A percentile compares a stretch with the other conserved stretches of the same genome.
phyloP scores from a whole-genome alignment of 2,888 invertebrate species.

The Aelia acuminata region DNA sequence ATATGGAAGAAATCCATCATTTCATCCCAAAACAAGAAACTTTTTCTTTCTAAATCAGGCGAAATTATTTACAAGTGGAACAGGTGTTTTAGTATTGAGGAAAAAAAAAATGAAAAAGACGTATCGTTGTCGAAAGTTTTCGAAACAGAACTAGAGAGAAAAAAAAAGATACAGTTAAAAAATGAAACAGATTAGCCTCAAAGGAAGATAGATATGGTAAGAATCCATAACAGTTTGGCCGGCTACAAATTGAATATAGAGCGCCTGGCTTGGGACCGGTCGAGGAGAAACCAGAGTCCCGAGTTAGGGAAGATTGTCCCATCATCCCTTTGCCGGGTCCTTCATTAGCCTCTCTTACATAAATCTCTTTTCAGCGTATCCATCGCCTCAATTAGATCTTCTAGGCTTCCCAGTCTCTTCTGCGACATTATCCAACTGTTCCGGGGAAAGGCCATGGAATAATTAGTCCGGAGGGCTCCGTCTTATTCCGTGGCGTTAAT shows the following conservation, averaged over 20 bases:
- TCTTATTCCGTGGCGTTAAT: background rate
- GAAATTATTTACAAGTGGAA: background rate
- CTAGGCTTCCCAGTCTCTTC: constrained; percentile 13
- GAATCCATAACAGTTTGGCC: constrained; percentile 43
- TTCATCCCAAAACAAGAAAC: background rate
- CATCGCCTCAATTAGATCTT: constrained; percentile 7
- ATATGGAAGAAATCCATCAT: background rate
- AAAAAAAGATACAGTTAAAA: constrained; percentile 1
- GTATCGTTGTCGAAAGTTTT: constrained; percentile 1
- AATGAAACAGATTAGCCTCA: constrained; percentile 1
- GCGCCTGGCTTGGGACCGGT: background rate
- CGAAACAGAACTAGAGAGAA: background rate
- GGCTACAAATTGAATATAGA: constrained; percentile 46
- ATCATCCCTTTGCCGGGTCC: constrained; percentile 13
- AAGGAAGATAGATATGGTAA: constrained; percentile 42
- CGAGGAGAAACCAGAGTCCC: constrained; percentile 2
- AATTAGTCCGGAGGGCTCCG: background rate
- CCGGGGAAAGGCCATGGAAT: background rate
- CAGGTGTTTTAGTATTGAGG: background rate
- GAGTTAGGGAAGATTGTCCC: constrained; percentile 7
- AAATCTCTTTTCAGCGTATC: constrained; percentile 32
- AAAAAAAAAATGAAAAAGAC: background rate
- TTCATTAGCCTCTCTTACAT: constrained; percentile 35
- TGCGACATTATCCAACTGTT: constrained; percentile 17
- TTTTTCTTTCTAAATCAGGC: background rate